phyloP scores from a whole-genome alignment of 2,113 vertebrate species.

The Siniperca chuatsi region DNA sequence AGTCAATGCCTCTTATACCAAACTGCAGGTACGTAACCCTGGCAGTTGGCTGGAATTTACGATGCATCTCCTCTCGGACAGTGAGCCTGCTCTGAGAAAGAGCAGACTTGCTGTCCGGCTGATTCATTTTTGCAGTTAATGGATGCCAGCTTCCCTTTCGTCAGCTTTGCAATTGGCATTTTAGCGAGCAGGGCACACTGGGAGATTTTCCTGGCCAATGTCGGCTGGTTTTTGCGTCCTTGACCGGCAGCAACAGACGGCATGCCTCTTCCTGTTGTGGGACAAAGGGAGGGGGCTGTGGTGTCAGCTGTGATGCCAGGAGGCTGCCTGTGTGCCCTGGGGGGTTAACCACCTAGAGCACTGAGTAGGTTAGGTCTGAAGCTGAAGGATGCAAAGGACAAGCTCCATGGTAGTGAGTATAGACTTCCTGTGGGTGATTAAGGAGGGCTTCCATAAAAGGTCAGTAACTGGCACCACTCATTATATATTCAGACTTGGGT shows the following conservation, averaged over 20 bases:
- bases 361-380: constrained; percentile 64
- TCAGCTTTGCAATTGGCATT: constrained; percentile 59
- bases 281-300: constrained; percentile 51
- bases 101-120: constrained; percentile 75
- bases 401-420: constrained; percentile 50
- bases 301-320: constrained; percentile 60
- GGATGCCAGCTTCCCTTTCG: constrained; percentile 75
- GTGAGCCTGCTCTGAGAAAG: constrained; percentile 58
- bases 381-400: constrained; percentile 53
- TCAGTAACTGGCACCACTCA: constrained; percentile 51
- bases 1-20: constrained; percentile 99
- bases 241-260: constrained; percentile 60
- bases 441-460: constrained; percentile 49
- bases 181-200: constrained; percentile 66
- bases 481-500: constrained; percentile 10
- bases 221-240: constrained; percentile 35
- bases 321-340: constrained; percentile 62
- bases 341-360: constrained; percentile 73
- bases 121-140: constrained; percentile 81
- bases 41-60: constrained; percentile 66
- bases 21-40: constrained; percentile 92
- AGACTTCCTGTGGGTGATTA: constrained; percentile 32
- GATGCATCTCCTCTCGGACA: constrained; percentile 73
- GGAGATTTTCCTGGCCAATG: constrained; percentile 59
- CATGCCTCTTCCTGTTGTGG: constrained; percentile 58